Evolutionary conservation across 2,113 vertebrate species (phyloP), one percentile per base, ranked within the genome.

Genomic region (Neomonachus schauinslandi): DNA sequence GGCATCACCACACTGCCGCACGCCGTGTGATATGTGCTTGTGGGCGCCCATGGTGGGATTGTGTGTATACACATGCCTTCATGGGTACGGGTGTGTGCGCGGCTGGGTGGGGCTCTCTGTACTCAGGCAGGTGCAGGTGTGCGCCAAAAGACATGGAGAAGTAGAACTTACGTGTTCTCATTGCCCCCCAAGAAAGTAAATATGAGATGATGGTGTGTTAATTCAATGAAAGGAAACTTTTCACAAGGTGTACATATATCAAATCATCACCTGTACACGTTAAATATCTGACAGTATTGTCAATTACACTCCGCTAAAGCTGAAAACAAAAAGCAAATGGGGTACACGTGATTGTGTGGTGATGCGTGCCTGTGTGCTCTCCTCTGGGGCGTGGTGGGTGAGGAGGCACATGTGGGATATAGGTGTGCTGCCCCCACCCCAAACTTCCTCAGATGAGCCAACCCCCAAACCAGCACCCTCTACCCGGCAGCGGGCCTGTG

Each of bases 351-450:
- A 16, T 36, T 57, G 22, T 14, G n/a, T 28, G 81, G 69, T 33
- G 7, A 4, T 4, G 26, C 0, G 11, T 11, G 13, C n/a, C 28
- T 59, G 33, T 42, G 33, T 9, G 55, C 19, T 4, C 26, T 14
- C 7, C 5, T 22, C 16, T 51, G 2, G 1, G 31, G 59, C 11
- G 49, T 1, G 10, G 61, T 3, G 21, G 28, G 59, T 0, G 33
- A 69, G 51, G 46, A 65, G n/a, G n/a, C 2, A 1, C 1, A 11
- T 31, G 8, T 10, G 42, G 65, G 46, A 16, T 4, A 21, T 0
- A 1, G 14, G 26, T 51, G 61, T 28, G 85, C 26, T 4, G 4
- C n/a, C 22, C 42, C 15, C 4, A 4, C 1, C 31, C 36, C 49
- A 5, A 14, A 11, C 33, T 31, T 31, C 80, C 53, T 49, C 18